Evolutionary conservation across 2,113 vertebrate genomes (phyloP).

Genomic region (Microtus oregoni): DNA sequence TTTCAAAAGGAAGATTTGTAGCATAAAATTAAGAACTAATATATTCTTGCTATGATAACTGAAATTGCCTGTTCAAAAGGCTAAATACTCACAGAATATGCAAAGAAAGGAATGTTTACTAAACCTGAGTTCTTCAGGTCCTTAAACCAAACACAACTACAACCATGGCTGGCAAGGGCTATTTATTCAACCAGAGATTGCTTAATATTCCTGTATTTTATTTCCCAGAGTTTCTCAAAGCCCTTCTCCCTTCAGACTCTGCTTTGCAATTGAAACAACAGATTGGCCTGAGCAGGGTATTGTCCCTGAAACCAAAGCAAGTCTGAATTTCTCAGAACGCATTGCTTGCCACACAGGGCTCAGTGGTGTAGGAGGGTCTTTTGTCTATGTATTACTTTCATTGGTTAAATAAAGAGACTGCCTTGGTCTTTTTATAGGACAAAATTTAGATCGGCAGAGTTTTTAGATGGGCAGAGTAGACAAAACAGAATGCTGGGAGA

Average conservation of each 20-base stretch:
- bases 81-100: not conserved
- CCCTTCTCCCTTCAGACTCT: not conserved
- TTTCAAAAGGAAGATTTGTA: not conserved
- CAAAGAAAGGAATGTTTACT: not conserved
- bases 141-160: not conserved
- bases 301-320: constrained; percentile 22
- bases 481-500: too few relatives aligned
- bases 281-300: not conserved
- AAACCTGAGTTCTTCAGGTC: not conserved
- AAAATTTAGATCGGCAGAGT: too few relatives aligned
- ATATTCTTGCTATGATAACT: not conserved
- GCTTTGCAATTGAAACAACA: not conserved
- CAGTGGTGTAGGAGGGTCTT: not conserved
- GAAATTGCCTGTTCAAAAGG: not conserved
- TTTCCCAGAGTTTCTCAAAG: constrained; percentile 48
- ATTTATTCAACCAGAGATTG: not conserved
- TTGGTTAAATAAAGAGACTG: too few relatives aligned
- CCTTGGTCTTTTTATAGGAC: too few relatives aligned
- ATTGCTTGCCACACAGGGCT: not conserved
- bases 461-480: too few relatives aligned
- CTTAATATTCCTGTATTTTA: not conserved
- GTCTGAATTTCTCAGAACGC: constrained; percentile 7
- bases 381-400: too few relatives aligned
- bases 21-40: not conserved
- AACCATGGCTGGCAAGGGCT: not conserved